These are phyloP conservation scores for Ceratoteleas bidentatus DNA, from an alignment of 1,140 invertebrate genomes.

Conservation along the genomic window DNA sequence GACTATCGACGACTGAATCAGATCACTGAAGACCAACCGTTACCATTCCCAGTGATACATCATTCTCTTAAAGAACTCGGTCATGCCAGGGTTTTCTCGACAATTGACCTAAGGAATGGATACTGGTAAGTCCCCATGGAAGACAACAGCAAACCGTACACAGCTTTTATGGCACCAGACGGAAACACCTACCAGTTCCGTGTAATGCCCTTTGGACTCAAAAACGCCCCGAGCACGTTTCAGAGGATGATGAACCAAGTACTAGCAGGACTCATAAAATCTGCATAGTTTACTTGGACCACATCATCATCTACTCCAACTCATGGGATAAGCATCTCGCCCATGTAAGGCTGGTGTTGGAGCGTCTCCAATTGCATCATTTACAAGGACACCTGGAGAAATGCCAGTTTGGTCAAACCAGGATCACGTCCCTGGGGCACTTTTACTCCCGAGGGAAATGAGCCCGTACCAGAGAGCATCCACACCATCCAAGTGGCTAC, in stretches of 20 bases:
- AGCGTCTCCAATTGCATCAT: slow-evolving; percentile 1
- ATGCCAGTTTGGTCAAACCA: neutral
- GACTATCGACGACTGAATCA: slow-evolving; percentile 78
- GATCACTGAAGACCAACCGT: slow-evolving; percentile 67
- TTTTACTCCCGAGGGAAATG: neutral
- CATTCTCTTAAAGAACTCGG: slow-evolving; percentile 43
- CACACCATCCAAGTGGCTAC: neutral
- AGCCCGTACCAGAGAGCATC: neutral
- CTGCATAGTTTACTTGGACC: slow-evolving; percentile 7
- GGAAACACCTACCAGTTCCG: slow-evolving; percentile 38
- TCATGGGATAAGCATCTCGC: neutral
- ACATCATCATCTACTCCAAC: slow-evolving; percentile 4
- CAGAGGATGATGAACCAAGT: slow-evolving; percentile 8
- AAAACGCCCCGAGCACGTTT: slow-evolving; percentile 8
- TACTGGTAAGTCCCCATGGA: slow-evolving; percentile 75
- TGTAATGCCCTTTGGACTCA: slow-evolving; percentile 12
- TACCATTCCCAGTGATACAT: slow-evolving; percentile 57
- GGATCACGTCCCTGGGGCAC: neutral
- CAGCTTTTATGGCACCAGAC: slow-evolving; percentile 73
- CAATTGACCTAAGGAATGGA: slow-evolving; percentile 64
- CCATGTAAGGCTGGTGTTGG: neutral
- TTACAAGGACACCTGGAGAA: neutral
- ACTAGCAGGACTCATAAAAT: neutral
- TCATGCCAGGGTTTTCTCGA: slow-evolving; percentile 50
- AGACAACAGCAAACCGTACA: slow-evolving; percentile 67